Percentiles rank a stretch among this genome's conserved stretches.
Conservation (phyloP, 53 echinoderm and acorn worm species). For the Echinarachnius parma region DNA sequence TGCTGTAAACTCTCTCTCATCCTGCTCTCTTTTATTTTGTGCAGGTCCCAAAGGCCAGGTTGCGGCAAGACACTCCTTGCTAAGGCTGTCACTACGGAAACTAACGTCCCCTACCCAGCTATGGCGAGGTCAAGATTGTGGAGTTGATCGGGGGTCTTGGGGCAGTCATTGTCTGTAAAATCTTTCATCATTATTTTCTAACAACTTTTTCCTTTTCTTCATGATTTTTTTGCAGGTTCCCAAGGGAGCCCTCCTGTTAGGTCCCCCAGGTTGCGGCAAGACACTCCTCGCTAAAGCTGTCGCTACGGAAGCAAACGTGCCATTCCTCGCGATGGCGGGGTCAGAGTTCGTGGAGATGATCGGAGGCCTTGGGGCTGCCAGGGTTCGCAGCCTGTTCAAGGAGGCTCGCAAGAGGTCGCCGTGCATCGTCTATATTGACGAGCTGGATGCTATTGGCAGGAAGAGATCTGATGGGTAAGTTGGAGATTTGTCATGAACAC, state of each 20-base stretch:
- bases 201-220: no score
- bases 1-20: no score
- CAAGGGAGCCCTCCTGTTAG: slow-evolving; percentile 90
- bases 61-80: slow-evolving; percentile 97
- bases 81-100: slow-evolving; percentile 96
- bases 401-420: slow-evolving; percentile 93
- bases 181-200: no score
- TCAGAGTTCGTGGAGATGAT: slow-evolving; percentile 99
- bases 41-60: no score
- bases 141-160: slow-evolving; percentile 93
- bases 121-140: slow-evolving; percentile 99
- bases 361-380: slow-evolving; percentile 92
- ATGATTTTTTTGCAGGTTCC: slow-evolving; percentile 62
- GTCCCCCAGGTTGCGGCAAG: slow-evolving; percentile 97
- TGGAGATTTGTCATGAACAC: slow-evolving; percentile 7
- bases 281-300: slow-evolving; percentile 97
- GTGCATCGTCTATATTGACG: slow-evolving; percentile 97
- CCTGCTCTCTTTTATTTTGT: no score
- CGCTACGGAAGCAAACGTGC: slow-evolving; percentile 95
- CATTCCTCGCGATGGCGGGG: slow-evolving; percentile 97
- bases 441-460: slow-evolving; percentile 97
- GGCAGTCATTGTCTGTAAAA: no score
- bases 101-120: slow-evolving; percentile 93
- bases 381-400: slow-evolving; percentile 92
- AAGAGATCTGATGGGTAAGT: slow-evolving; percentile 85